Evolutionary conservation across 2,797 vertebrate species (phyloP), one percentile per base, ranked within the genome.

Genomic region (Pseudotriccus pelzelni): DNA sequence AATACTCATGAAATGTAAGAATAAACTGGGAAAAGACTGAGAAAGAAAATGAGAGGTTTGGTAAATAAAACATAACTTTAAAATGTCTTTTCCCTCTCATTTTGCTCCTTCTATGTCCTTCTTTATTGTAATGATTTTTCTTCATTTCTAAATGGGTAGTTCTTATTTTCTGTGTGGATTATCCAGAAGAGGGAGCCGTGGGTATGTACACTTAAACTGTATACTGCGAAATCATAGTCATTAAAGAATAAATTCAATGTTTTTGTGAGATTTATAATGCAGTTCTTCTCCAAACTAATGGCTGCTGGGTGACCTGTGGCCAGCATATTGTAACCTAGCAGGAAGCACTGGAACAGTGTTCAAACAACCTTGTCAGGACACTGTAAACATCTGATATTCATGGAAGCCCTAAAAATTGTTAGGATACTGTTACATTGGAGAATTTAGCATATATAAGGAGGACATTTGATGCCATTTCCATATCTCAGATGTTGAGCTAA

Each of bases 181-280:
- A 76, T 79, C 94, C 96, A 96, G 93, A 93, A 96, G 90, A 87
- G 90, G 94, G 92, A 95, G 94, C 92, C 47, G 24, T 86, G 13
- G 22, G 36, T 82, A 74, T 72, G 15, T 30, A 28, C 46, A 66
- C 72, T 68, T 84, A 46, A 50, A 60, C 39, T 39, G 9, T 17
- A 55, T 44, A 14, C 46, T 37, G 46, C 28, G 92, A 78, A 63
- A 66, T 70, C 44, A 34, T 12, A 63, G 36, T 67, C 13, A n/a
- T 79, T 90, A 82, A 43, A 60, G 52, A 75, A 68, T 25, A 85
- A 90, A 75, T 11, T 67, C 56, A 69, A 28, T 7, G 20, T 64
- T 89, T 87, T 52, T 15, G 19, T 20, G 18, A 58, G 58, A 58
- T 84, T 72, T 81, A 66, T 60, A 55, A 34, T 19, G 19, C n/a